Conservation (phyloP, 2,797 vertebrate species). For the Knipowitschia caucasica region DNA sequence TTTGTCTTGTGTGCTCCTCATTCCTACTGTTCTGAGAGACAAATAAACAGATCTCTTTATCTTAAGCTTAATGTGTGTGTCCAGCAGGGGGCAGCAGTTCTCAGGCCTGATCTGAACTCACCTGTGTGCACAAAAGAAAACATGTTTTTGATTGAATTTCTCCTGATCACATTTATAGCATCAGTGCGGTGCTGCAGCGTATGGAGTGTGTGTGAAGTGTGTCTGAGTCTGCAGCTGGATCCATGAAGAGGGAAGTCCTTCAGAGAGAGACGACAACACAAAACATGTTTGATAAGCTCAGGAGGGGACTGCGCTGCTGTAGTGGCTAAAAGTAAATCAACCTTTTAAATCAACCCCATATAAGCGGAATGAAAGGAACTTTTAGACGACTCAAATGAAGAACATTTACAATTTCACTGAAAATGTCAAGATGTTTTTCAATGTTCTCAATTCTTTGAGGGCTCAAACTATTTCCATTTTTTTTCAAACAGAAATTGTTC, state of each 20-base stretch:
- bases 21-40: too few relatives aligned
- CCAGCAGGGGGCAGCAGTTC: slow-evolving; percentile 60
- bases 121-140: background rate
- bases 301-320: slow-evolving; percentile 17
- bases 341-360: too few relatives aligned
- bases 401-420: too few relatives aligned
- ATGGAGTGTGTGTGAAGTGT: background rate
- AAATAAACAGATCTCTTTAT: too few relatives aligned
- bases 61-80: too few relatives aligned
- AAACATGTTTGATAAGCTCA: slow-evolving; percentile 38
- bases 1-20: too few relatives aligned
- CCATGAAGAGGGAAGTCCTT: background rate
- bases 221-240: background rate
- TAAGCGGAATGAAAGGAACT: too few relatives aligned
- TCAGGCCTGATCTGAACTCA: slow-evolving; percentile 21
- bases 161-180: background rate
- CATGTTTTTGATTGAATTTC: background rate
- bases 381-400: too few relatives aligned
- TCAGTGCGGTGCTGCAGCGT: background rate
- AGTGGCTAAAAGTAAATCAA: background rate
- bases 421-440: too few relatives aligned
- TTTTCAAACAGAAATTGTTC: too few relatives aligned
- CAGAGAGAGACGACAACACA: slow-evolving; percentile 7
- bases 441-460: too few relatives aligned
- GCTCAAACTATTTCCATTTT: too few relatives aligned